Evolutionary conservation across 2,797 vertebrate species (phyloP).

Genomic region (Pitangus sulphuratus): DNA sequence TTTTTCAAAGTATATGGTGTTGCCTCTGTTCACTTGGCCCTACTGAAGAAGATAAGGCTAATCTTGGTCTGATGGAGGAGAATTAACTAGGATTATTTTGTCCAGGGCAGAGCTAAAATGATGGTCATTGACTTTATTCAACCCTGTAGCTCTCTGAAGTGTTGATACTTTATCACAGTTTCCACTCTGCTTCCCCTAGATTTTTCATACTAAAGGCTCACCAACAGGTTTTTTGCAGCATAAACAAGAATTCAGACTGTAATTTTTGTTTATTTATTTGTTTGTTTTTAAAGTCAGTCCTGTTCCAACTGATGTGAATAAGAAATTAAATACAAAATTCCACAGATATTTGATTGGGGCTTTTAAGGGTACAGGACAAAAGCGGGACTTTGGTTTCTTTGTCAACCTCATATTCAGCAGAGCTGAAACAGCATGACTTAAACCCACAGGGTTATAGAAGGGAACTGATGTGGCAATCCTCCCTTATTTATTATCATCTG

Average conservation of each 20-base stretch:
- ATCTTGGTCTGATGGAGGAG: not conserved
- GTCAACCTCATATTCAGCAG: fast-evolving
- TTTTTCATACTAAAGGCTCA: not conserved
- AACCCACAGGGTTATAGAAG: not conserved
- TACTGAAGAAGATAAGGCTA: not conserved
- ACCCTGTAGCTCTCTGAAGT: not conserved
- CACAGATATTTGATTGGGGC: fast-evolving
- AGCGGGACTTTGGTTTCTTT: not conserved
- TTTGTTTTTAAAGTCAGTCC: not conserved
- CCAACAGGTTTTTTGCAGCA: not conserved
- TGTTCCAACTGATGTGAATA: not conserved
- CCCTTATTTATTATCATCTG: not conserved
- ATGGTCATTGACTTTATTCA: not conserved
- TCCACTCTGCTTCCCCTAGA: not conserved
- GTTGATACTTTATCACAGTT: not conserved
- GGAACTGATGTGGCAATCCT: not conserved
- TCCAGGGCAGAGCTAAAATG: not conserved
- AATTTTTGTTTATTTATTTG: not conserved
- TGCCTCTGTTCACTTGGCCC: not conserved
- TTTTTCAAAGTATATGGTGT: not conserved
- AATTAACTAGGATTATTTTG: not conserved
- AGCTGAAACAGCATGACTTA: not conserved
- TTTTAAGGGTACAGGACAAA: not conserved
- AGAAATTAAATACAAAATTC: not conserved
- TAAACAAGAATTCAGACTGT: not conserved